Conservation (phyloP, 2,797 vertebrate genomes). For the Tiaroga cobitis region DNA sequence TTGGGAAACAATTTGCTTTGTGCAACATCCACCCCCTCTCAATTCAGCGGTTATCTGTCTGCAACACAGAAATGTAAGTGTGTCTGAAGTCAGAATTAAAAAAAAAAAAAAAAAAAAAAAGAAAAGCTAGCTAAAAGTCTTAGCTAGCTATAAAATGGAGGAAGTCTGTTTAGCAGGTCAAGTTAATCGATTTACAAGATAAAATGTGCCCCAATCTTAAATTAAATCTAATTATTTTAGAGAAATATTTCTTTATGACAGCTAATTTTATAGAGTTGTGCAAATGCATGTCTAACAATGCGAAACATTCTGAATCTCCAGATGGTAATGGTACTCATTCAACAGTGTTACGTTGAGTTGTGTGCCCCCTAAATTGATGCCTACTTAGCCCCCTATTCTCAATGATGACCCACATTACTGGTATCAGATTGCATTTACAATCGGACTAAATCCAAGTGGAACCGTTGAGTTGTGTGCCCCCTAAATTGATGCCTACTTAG, state of each 20-base stretch:
- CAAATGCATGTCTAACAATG: background rate
- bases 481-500: background rate
- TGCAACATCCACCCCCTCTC: background rate
- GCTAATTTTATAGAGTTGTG: background rate
- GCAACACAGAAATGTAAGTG: background rate
- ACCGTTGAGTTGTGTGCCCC: background rate
- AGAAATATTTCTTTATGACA: too few relatives aligned
- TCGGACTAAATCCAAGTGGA: conserved; percentile 34
- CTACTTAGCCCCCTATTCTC: background rate
- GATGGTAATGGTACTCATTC: background rate
- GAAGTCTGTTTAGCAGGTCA: background rate
- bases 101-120: background rate
- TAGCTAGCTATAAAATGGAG: background rate
- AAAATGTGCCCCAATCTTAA: background rate
- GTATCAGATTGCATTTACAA: background rate
- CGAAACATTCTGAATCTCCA: background rate
- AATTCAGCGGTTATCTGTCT: background rate
- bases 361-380: background rate
- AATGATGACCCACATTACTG: background rate
- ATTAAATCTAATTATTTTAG: background rate
- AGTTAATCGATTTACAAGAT: background rate
- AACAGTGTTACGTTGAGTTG: background rate
- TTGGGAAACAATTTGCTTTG: background rate
- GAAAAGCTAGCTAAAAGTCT: too few relatives aligned
- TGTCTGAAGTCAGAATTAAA: background rate